Conservation (phyloP, 1,140 invertebrate species). For the Nixonia krombeini region DNA sequence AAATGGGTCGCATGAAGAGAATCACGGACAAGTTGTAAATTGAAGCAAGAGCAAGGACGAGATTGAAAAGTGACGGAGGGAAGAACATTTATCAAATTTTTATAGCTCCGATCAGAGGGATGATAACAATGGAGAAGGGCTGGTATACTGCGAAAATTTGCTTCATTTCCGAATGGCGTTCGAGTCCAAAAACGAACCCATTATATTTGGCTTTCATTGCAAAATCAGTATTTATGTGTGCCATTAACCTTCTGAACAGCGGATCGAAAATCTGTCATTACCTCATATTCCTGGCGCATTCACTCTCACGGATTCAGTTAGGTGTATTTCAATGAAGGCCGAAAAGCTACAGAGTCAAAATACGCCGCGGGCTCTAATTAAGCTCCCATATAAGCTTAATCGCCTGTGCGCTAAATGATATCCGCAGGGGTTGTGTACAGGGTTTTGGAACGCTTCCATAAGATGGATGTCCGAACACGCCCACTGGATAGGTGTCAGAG, state of each 20-base stretch:
- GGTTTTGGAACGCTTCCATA: conserved; percentile 40
- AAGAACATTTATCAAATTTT: too few species aligned
- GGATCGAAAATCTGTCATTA: conserved; percentile 39
- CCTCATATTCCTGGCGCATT: conserved; percentile 30
- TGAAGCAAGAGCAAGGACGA: too few species aligned
- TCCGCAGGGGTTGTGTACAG: conserved; percentile 38
- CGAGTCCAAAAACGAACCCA: too few species aligned
- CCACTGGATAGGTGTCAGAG: conserved; percentile 26
- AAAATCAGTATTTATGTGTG: conserved; percentile 14
- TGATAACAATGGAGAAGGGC: too few species aligned
- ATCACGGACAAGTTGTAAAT: conserved; percentile 6
- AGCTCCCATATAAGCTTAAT: conserved; percentile 46
- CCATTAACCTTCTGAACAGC: conserved; percentile 31
- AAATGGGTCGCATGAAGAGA: conserved; percentile 21
- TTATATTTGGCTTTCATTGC: conserved; percentile 16
- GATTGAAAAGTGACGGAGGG: too few species aligned
- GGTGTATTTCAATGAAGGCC: conserved; percentile 42
- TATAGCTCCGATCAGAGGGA: too few species aligned
- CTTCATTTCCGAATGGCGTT: too few species aligned
- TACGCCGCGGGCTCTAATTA: conserved; percentile 45
- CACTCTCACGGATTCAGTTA: conserved; percentile 31
- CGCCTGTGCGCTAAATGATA: conserved; percentile 38
- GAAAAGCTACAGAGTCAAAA: conserved; percentile 32
- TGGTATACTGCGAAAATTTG: too few species aligned
- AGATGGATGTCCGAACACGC: conserved; percentile 40